Evolutionary conservation across 2,888 invertebrate species (phyloP), one percentile per base, ranked within the genome.

Genomic region (Cataglyphis livida): DNA sequence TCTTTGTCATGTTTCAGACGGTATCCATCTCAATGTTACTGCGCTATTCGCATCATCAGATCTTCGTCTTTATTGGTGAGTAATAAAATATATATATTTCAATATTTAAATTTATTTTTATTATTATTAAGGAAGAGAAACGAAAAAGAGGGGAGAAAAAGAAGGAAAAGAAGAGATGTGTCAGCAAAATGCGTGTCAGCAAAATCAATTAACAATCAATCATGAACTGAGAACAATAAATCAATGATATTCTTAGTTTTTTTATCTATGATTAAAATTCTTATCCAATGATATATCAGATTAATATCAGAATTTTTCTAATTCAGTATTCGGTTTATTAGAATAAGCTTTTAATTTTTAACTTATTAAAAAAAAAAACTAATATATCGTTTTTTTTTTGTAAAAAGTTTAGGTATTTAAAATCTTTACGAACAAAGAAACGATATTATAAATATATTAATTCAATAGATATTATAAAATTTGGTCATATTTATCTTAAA

Each of bases 21-120:
- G 98, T 99, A 88, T 98, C 99, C 65, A 99, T 99, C 92, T 99
- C 99, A 62, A 99, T 99, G 98, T 95, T 99, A 91, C 96, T 99
- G 91, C 97, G 99, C 73, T 99, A 99, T 95, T 99, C 99, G 15
- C 99, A 99, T 95, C 99, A 99, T 95, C 99, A 99, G 95, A 99
- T 99, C 93, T 99, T 99, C 95, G 97, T 99, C 86, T 99, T 99
- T 94, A 99, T 99, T 92, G 98, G 99, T 99, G 96, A 97, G 97
- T 96, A 84, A 83, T 66, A 54, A 32, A 7, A 68, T 57, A 25
- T 35, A 5, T 48, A 5, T 48, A 44, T 51, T 21, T 73, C 0
- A 1, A 41, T 6, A n/a, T 38, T 51, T 65, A 5, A 12, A 54
- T 25, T 48, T 51, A 12, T 28, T 35, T 35, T 65, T 25, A 1